Percentiles rank a stretch among this genome's conserved stretches.
Conservation (phyloP, 2,797 vertebrate genomes). For the Tympanoctomys barrerae region DNA sequence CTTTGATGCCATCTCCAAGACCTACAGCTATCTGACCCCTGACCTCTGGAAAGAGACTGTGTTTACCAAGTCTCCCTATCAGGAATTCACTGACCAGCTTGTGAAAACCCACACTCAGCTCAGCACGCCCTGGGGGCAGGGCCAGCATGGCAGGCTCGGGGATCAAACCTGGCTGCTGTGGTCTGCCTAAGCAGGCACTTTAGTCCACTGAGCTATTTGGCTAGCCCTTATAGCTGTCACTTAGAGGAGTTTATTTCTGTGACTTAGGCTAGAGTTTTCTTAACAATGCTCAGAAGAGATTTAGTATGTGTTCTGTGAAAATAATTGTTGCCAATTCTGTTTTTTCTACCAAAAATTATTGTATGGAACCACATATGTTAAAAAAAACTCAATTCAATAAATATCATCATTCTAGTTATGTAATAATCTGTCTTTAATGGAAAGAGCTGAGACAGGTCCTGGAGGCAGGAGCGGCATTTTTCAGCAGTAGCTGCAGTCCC, state of each 20-base stretch:
- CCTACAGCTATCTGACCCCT: too few species aligned
- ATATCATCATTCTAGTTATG: not conserved
- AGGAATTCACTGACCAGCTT: too few species aligned
- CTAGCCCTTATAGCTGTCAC: not conserved
- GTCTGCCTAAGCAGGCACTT: too few species aligned
- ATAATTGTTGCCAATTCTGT: not conserved
- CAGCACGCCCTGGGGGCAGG: too few species aligned
- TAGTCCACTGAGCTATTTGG: too few species aligned
- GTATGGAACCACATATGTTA: not conserved
- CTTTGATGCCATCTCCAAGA: too few species aligned
- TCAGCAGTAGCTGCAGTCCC: not conserved
- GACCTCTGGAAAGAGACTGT: too few species aligned
- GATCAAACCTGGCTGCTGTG: too few species aligned
- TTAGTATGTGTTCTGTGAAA: not conserved
- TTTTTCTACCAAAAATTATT: conserved; percentile 56
- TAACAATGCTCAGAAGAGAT: conserved; percentile 42
- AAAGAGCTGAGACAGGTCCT: not conserved
- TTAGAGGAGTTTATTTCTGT: conserved; percentile 8
- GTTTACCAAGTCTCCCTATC: too few species aligned
- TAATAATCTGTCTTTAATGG: not conserved
- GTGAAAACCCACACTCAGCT: too few species aligned
- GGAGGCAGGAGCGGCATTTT: not conserved
- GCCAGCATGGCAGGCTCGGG: too few species aligned
- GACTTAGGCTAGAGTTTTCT: not conserved
- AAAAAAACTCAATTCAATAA: not conserved